Conservation (phyloP, 2,113 vertebrate genomes). For the Phaethon lepturus region DNA sequence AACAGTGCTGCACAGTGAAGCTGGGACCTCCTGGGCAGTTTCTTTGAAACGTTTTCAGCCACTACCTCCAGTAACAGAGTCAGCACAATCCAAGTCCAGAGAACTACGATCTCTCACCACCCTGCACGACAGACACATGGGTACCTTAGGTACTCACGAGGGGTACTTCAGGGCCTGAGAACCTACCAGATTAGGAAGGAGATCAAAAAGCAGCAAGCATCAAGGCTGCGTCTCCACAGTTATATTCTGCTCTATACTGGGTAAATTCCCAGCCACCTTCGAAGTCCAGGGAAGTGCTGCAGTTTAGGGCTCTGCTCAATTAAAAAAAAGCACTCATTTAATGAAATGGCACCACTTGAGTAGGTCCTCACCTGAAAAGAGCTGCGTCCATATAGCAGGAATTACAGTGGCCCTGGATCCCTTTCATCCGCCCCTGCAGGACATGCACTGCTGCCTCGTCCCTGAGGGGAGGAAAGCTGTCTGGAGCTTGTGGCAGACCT, state of each 20-base stretch:
- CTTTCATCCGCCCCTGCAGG: conserved; percentile 83
- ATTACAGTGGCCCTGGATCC: conserved; percentile 91
- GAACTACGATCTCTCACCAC: background rate
- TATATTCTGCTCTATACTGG: background rate
- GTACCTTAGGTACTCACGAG: background rate
- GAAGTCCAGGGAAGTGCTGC: background rate
- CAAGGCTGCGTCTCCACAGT: background rate
- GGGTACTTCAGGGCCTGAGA: background rate
- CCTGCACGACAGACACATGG: background rate
- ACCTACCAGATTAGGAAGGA: background rate
- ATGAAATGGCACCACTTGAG: background rate
- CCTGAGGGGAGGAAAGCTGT: conserved; percentile 76
- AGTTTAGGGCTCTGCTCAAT: background rate
- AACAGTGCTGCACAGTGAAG: background rate
- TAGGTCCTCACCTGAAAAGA: conserved; percentile 83
- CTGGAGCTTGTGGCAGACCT: background rate
- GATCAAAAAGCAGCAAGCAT: background rate
- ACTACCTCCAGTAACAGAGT: background rate
- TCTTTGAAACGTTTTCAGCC: background rate
- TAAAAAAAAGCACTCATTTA: background rate
- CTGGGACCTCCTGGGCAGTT: background rate
- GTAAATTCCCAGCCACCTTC: background rate
- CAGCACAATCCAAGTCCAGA: background rate
- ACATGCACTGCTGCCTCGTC: conserved; percentile 69
- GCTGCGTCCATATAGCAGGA: conserved; percentile 92